These are phyloP conservation scores for Fopius arisanus DNA, from an alignment of 1,140 invertebrate genomes.

Conservation along the genomic window DNA sequence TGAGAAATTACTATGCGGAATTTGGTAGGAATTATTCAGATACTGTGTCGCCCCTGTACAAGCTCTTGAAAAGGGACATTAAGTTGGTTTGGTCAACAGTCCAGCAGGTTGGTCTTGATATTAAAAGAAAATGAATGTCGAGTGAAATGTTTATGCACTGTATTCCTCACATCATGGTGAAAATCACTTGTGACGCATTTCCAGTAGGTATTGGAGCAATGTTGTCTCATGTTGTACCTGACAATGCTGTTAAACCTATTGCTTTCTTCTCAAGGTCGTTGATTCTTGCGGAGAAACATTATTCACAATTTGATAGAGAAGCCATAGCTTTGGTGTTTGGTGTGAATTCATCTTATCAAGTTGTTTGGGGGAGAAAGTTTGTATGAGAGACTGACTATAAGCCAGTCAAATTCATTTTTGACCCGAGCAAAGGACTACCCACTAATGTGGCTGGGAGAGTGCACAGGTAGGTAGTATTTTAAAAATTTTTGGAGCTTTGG, in stretches of 20 bases:
- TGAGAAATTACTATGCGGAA: neutral
- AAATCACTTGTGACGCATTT: constrained; percentile 37
- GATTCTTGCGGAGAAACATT: neutral
- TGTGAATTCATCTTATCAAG: neutral
- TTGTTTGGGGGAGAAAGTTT: neutral
- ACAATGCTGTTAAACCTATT: neutral
- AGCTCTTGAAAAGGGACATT: neutral
- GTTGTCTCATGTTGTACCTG: constrained; percentile 10
- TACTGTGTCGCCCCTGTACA: constrained; percentile 2
- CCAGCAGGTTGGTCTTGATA: neutral
- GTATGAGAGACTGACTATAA: constrained; percentile 2
- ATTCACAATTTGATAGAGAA: constrained; percentile 12
- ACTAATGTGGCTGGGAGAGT: constrained; percentile 46
- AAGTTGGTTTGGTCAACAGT: neutral
- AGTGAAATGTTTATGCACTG: constrained; percentile 29
- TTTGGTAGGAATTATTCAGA: constrained; percentile 2
- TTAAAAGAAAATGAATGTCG: constrained; percentile 5
- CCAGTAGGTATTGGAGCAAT: constrained; percentile 30
- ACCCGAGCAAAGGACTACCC: constrained; percentile 42
- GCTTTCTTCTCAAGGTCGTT: neutral
- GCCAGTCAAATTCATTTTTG: constrained; percentile 9
- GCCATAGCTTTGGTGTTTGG: neutral
- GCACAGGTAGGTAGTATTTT: constrained; percentile 53
- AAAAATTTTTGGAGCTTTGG: constrained; percentile 31
- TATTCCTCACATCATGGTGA: constrained; percentile 31